Evolutionary conservation across 2,797 vertebrate species (phyloP).

Genomic region (Apodemus agrarius): DNA sequence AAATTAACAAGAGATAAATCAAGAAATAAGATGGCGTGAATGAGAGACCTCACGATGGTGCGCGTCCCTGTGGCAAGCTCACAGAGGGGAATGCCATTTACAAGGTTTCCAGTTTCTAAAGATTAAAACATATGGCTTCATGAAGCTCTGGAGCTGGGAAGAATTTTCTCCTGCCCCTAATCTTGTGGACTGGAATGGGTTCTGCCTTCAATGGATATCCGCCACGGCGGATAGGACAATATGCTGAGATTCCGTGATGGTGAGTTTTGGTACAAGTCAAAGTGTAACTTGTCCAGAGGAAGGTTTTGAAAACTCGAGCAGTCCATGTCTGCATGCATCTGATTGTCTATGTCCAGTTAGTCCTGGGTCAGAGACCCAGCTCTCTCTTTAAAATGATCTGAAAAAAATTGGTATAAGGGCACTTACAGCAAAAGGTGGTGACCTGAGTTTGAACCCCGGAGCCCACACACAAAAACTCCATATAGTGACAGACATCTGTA

Average conservation of each 20-base stretch:
- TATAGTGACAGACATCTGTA: background rate
- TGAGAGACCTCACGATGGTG: background rate
- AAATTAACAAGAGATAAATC: slow-evolving; percentile 4
- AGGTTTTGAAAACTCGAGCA: slow-evolving; percentile 28
- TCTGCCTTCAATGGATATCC: background rate
- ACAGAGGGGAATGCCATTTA: background rate
- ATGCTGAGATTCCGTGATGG: background rate
- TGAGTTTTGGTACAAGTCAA: background rate
- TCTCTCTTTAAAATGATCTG: background rate
- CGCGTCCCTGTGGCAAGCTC: background rate
- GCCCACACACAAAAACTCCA: background rate
- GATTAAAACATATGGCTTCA: background rate
- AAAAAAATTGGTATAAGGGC: background rate
- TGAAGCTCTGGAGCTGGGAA: background rate
- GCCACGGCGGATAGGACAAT: background rate
- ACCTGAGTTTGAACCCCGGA: too few species aligned
- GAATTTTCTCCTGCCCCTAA: background rate
- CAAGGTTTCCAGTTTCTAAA: slow-evolving; percentile 22
- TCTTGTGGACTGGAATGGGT: background rate
- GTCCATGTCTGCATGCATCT: background rate
- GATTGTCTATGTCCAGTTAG: background rate
- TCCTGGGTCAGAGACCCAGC: background rate
- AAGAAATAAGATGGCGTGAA: background rate
- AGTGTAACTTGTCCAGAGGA: background rate
- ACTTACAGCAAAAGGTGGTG: background rate